These are phyloP conservation scores for Drosophila buzzatii DNA, from an alignment of 2,888 invertebrate species.

Conservation along the genomic window DNA sequence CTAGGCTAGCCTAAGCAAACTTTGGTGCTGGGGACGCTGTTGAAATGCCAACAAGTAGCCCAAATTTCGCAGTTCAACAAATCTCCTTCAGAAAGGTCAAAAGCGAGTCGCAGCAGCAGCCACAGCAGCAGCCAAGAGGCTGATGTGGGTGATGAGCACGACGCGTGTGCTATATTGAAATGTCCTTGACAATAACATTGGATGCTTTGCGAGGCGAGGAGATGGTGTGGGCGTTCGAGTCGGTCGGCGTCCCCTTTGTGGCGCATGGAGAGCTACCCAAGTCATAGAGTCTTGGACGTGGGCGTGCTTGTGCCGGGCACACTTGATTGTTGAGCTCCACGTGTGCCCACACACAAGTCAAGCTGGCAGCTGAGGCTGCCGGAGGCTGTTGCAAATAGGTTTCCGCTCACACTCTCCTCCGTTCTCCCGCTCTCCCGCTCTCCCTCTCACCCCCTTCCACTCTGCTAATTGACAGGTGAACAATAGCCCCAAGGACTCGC, in stretches of 20 bases:
- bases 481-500: not conserved
- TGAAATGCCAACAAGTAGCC: conserved; percentile 40
- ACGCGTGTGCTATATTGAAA: conserved; percentile 68
- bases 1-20: conserved; percentile 5
- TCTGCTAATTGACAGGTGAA: conserved; percentile 35
- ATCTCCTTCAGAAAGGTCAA: conserved; percentile 80
- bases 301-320: conserved; percentile 23
- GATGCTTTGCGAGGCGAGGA: conserved; percentile 29
- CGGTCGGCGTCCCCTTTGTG: conserved; percentile 15
- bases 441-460: no score
- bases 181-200: conserved; percentile 80
- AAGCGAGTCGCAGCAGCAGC: conserved; percentile 39
- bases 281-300: not conserved
- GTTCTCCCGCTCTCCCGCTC: no score
- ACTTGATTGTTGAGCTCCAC: conserved; percentile 62
- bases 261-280: conserved; percentile 27
- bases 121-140: conserved; percentile 27
- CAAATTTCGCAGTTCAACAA: conserved; percentile 39
- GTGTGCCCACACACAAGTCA: conserved; percentile 35
- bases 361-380: not conserved
- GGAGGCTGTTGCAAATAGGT: conserved; percentile 5
- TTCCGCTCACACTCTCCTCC: no score
- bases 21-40: not conserved
- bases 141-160: conserved; percentile 3
- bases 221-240: no score